Evolutionary conservation across 1,140 invertebrate genomes (phyloP).

Genomic region (Philotrypesis tridentata): DNA sequence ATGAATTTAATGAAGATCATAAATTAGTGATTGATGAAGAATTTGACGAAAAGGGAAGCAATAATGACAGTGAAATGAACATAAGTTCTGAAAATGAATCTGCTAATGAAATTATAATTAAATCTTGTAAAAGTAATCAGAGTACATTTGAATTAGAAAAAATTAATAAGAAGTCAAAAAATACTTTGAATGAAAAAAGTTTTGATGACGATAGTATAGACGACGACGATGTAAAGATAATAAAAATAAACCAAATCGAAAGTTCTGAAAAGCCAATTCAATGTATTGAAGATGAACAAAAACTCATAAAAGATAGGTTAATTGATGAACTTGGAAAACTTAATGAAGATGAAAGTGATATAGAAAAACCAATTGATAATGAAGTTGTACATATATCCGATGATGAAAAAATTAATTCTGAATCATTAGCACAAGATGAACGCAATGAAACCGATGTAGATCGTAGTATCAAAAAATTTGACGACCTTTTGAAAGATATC

Average conservation of each 20-base stretch:
- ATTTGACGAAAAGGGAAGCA: conserved; percentile 25
- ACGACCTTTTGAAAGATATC: not conserved
- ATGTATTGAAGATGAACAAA: not conserved
- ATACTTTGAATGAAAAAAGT: not conserved
- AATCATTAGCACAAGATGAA: not conserved
- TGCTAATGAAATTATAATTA: not conserved
- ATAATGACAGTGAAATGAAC: not conserved
- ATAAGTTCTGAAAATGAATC: conserved; percentile 8
- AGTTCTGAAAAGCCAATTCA: not conserved
- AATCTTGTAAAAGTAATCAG: not conserved
- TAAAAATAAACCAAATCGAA: not conserved
- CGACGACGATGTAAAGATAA: conserved; percentile 9
- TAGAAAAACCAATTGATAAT: not conserved
- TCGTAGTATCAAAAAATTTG: not conserved
- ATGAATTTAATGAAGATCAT: conserved; percentile 36
- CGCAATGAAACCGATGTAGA: not conserved
- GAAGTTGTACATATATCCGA: not conserved
- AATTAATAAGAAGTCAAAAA: not conserved
- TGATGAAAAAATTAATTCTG: not conserved
- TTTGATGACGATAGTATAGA: not conserved
- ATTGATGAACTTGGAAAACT: conserved; percentile 31
- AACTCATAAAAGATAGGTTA: conserved; percentile 14
- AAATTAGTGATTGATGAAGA: conserved; percentile 43
- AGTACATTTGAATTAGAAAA: not conserved
- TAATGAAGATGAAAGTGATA: conserved; percentile 3